These are phyloP conservation scores for Scatophagus argus DNA, from an alignment of 2,113 vertebrate species.

Conservation along the genomic window DNA sequence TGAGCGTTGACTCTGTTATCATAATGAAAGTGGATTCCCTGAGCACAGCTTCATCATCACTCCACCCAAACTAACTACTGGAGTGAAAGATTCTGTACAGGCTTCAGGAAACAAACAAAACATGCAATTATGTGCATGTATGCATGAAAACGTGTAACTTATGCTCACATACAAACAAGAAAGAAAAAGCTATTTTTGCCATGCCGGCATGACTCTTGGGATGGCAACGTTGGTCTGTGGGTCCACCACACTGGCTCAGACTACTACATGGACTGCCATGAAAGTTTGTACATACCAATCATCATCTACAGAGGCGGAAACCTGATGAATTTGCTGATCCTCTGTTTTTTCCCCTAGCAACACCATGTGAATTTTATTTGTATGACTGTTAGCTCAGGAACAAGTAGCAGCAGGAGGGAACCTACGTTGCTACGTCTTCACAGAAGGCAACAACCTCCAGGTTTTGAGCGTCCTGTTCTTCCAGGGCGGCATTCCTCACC, in stretches of 20 bases:
- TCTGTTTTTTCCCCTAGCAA: not conserved
- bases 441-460: constrained; percentile 93
- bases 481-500: constrained; percentile 83
- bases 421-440: constrained; percentile 91
- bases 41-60: constrained; percentile 41
- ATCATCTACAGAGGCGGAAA: not conserved
- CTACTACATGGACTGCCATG: not conserved
- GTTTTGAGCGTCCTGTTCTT: constrained; percentile 88
- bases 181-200: not conserved
- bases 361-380: too few species aligned
- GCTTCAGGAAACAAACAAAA: constrained; percentile 12
- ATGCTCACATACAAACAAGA: not conserved
- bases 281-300: too few species aligned
- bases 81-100: constrained; percentile 6
- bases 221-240: not conserved
- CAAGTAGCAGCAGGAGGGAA: not conserved
- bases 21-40: constrained; percentile 35
- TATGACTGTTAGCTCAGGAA: too few species aligned
- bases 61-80: constrained; percentile 45
- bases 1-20: constrained; percentile 19
- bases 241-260: not conserved
- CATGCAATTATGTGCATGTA: constrained; percentile 30
- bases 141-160: constrained; percentile 8
- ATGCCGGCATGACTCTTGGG: not conserved
- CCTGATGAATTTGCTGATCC: not conserved